Conservation (phyloP, 2,797 vertebrate genomes). For the Sebastes taczanowskii region DNA sequence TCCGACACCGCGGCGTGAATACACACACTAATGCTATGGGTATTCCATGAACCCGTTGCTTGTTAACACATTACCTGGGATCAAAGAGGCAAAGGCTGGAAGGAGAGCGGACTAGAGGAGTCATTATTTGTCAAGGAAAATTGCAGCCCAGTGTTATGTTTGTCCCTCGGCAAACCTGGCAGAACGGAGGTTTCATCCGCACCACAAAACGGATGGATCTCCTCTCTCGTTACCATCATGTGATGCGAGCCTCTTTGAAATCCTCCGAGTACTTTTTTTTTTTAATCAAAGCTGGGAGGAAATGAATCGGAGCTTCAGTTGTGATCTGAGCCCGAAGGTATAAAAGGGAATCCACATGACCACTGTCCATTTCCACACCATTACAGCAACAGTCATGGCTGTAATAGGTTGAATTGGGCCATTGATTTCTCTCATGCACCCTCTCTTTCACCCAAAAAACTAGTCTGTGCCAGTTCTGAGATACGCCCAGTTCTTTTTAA, state of each 20-base stretch:
- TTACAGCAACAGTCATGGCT: slow-evolving; percentile 77
- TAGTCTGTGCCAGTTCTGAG: slow-evolving; percentile 65
- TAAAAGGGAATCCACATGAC: slow-evolving; percentile 73
- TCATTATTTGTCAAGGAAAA: slow-evolving; percentile 75
- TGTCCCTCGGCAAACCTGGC: slow-evolving; percentile 67
- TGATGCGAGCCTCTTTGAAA: slow-evolving; percentile 71
- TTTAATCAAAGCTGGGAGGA: slow-evolving; percentile 71
- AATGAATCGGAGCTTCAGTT: slow-evolving; percentile 73
- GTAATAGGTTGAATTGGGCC: slow-evolving; percentile 73
- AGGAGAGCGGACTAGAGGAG: slow-evolving; percentile 46
- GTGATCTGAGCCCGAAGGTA: slow-evolving; percentile 70
- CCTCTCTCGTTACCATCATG: slow-evolving; percentile 59
- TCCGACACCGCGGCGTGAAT: slow-evolving; percentile 46
- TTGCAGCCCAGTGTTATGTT: slow-evolving; percentile 68
- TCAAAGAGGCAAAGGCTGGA: slow-evolving; percentile 70
- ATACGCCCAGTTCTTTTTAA: slow-evolving; percentile 63
- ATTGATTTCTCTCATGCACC: slow-evolving; percentile 72
- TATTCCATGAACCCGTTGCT: slow-evolving; percentile 68
- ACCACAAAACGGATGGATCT: slow-evolving; percentile 54
- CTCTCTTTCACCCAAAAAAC: slow-evolving; percentile 59
- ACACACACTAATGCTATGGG: slow-evolving; percentile 65
- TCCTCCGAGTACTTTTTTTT: slow-evolving; percentile 50
- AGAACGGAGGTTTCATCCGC: slow-evolving; percentile 47
- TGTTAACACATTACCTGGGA: slow-evolving; percentile 81
- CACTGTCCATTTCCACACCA: slow-evolving; percentile 77